phyloP scores from a whole-genome alignment of 2,888 invertebrate species.

The Molanna angustata region DNA sequence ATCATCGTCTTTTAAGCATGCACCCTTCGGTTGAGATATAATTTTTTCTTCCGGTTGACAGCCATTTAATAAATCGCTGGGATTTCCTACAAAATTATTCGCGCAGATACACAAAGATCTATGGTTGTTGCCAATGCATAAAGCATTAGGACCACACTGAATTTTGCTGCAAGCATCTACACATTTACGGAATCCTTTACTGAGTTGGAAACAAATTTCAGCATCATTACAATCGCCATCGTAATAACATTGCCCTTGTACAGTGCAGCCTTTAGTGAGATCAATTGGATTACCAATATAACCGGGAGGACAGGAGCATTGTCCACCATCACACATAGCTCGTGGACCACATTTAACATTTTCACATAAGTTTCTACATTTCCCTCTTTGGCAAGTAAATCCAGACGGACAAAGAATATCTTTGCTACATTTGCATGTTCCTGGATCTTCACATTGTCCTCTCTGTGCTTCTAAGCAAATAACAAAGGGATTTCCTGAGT shows the following conservation, averaged over 20 bases:
- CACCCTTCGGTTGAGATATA: conserved; percentile 52
- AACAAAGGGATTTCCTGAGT: conserved; percentile 83
- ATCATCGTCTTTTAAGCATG: conserved; percentile 68
- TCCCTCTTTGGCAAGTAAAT: conserved; percentile 68
- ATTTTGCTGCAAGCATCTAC: conserved; percentile 84
- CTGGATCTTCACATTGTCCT: conserved; percentile 67
- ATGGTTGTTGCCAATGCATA: conserved; percentile 82
- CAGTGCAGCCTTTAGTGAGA: conserved; percentile 65
- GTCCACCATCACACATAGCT: conserved; percentile 76
- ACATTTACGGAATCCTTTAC: conserved; percentile 75
- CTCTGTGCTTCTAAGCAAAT: conserved; percentile 72
- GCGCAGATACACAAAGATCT: conserved; percentile 83
- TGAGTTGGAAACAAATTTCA: conserved; percentile 85
- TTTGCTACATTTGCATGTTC: conserved; percentile 66
- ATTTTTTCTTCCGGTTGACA: conserved; percentile 69
- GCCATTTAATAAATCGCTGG: conserved; percentile 73
- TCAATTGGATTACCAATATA: conserved; percentile 74
- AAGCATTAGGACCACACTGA: conserved; percentile 87
- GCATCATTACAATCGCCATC: conserved; percentile 79
- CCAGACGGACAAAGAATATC: conserved; percentile 74
- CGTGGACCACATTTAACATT: conserved; percentile 76
- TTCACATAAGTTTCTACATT: conserved; percentile 75
- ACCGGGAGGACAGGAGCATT: conserved; percentile 77
- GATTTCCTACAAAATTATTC: conserved; percentile 79
- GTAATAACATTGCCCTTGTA: conserved; percentile 73